Evolutionary conservation across 1,140 invertebrate genomes (phyloP).

Genomic region (Drosophila novamexicana): DNA sequence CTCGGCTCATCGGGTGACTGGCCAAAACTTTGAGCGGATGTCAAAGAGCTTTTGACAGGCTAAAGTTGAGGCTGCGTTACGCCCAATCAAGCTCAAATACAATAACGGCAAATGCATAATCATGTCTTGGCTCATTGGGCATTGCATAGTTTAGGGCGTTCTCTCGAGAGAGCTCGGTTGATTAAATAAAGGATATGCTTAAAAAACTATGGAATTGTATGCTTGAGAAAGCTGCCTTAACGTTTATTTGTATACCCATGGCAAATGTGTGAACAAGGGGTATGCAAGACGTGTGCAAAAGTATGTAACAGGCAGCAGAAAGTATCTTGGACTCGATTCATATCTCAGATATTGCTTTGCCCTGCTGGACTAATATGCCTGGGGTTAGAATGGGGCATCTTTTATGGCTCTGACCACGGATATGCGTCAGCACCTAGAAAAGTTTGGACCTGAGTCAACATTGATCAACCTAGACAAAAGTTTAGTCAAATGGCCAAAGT

Average conservation of each 20-base stretch:
- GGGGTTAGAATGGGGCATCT: slow-evolving; percentile 10
- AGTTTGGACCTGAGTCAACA: slow-evolving; percentile 44
- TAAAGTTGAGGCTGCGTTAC: slow-evolving; percentile 33
- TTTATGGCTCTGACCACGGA: background rate
- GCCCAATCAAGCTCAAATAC: slow-evolving; percentile 31
- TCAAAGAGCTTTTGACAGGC: slow-evolving; percentile 18
- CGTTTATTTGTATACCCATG: too few species aligned
- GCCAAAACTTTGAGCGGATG: slow-evolving; percentile 17
- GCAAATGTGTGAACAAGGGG: background rate
- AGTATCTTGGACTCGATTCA: too few species aligned
- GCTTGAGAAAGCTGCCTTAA: too few species aligned
- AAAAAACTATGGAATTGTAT: background rate
- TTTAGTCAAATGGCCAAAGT: slow-evolving; percentile 30
- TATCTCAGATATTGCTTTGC: too few species aligned
- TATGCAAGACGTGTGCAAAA: background rate
- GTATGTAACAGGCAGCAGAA: background rate
- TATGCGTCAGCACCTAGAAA: slow-evolving; percentile 32
- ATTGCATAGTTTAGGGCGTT: slow-evolving; percentile 68
- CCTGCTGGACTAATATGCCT: background rate
- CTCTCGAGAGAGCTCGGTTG: background rate
- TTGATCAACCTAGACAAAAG: slow-evolving; percentile 16
- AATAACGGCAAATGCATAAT: background rate
- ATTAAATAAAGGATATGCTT: background rate
- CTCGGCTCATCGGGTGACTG: slow-evolving; percentile 5
- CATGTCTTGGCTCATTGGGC: slow-evolving; percentile 39